Evolutionary conservation across 2,113 vertebrate species (phyloP).

Genomic region (Coreoperca whiteheadi): DNA sequence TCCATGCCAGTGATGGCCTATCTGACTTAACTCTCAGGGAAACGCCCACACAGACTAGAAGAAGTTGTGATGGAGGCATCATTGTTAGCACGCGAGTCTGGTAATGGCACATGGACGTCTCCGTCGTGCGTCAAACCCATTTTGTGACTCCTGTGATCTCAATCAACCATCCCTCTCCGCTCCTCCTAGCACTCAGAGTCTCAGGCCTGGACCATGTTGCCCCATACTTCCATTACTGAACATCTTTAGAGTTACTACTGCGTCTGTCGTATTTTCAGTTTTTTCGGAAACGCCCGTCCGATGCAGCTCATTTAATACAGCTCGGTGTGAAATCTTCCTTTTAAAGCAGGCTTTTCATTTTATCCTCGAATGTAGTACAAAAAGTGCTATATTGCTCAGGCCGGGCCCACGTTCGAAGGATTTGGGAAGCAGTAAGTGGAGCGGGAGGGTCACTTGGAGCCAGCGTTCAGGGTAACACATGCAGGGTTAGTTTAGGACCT

Average conservation of each 20-base stretch:
- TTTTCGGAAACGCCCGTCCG: background rate
- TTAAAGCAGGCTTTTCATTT: background rate
- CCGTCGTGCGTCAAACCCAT: background rate
- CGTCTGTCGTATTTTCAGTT: background rate
- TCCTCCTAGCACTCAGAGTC: constrained; percentile 12
- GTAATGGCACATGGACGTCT: background rate
- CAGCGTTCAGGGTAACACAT: background rate
- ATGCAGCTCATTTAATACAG: background rate
- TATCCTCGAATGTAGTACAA: background rate
- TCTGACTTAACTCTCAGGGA: constrained; percentile 82
- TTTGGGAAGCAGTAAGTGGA: background rate
- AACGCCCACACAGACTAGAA: constrained; percentile 23
- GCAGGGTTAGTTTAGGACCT: background rate
- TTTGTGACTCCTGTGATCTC: constrained; percentile 26
- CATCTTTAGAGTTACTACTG: background rate
- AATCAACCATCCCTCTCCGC: background rate
- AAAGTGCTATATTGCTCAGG: background rate
- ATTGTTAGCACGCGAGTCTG: constrained; percentile 12
- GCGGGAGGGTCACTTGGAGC: background rate
- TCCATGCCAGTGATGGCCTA: constrained; percentile 48
- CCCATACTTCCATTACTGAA: constrained; percentile 34
- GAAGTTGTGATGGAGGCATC: constrained; percentile 7
- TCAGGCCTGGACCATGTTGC: constrained; percentile 57
- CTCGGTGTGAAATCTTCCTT: background rate
- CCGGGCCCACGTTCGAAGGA: background rate